Evolutionary conservation across 2,888 invertebrate genomes (phyloP), one percentile per base, ranked within the genome.

Genomic region (Neria commutata): DNA sequence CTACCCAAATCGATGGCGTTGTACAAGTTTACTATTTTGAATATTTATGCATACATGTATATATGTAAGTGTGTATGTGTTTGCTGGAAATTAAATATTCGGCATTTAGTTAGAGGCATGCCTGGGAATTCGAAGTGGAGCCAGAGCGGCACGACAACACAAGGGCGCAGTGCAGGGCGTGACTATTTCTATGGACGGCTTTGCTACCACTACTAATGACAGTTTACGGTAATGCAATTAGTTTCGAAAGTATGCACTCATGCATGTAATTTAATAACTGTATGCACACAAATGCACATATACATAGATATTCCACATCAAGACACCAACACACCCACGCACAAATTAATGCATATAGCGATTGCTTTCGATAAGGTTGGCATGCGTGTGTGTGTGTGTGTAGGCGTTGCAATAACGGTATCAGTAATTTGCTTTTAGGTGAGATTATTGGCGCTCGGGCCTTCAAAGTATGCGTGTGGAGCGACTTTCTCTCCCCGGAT

Each of bases 241-340:
- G 37, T 4, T 29, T 11, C 29, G n/a, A 10, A 37, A 37, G 29
- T 14, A 14, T 37, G 37, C 37, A 37, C n/a, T 37, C n/a, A n/a
- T 37, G n/a, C n/a, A n/a, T n/a, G n/a, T 14, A 6, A 45, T 45
- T 53, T 53, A 42, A 40, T 29, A 53, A 37, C 45, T 25, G 17
- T 24, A 46, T 4, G 17, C 25, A 8, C 17, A 37, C 46, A 29
- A 25, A 37, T 10, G 23, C 29, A 48, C 4, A 17, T 42, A 21
- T n/a, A n/a, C n/a, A n/a, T n/a, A n/a, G n/a, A n/a, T n/a, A n/a
- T n/a, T n/a, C n/a, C n/a, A n/a, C n/a, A n/a, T n/a, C n/a, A n/a
- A n/a, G n/a, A n/a, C n/a, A n/a, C n/a, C n/a, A n/a, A n/a, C n/a
- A n/a, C n/a, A n/a, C n/a, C n/a, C n/a, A n/a, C n/a, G n/a, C 21